A percentile compares a stretch with the other conserved stretches of the same genome.
Conservation (phyloP, 2,113 vertebrate genomes). For the Scophthalmus maximus region DNA sequence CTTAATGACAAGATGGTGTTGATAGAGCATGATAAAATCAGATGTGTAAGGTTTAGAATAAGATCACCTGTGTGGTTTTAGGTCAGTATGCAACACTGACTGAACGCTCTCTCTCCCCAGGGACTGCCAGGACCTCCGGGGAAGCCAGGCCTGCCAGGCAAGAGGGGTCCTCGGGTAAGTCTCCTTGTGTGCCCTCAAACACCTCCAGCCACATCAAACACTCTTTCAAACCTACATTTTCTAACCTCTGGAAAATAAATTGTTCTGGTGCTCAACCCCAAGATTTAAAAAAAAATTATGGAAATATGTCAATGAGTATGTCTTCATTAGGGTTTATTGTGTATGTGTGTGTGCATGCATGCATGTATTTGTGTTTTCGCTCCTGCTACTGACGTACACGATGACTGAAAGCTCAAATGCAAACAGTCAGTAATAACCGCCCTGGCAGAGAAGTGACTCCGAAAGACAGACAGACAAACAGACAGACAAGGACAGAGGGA, state of each 20-base stretch:
- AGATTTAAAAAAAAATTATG: background rate
- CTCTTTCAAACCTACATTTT: background rate
- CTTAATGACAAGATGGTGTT: conserved; percentile 21
- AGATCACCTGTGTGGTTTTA: conserved; percentile 1
- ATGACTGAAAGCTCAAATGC: conserved; percentile 34
- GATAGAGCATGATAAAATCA: conserved; percentile 12
- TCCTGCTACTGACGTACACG: conserved; percentile 22
- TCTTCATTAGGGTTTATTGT: conserved; percentile 21
- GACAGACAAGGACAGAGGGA: conserved; percentile 20
- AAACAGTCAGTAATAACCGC: conserved; percentile 38
- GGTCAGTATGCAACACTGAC: conserved; percentile 32
- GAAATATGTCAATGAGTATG: background rate
- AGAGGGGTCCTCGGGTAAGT: conserved; percentile 93
- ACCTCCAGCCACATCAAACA: conserved; percentile 23
- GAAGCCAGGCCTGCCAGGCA: conserved; percentile 89
- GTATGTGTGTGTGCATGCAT: background rate
- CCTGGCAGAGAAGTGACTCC: conserved; percentile 19
- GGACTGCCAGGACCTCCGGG: conserved; percentile 91
- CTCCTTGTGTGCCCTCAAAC: conserved; percentile 4
- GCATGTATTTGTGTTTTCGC: conserved; percentile 31
- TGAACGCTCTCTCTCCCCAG: conserved; percentile 71
- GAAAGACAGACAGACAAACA: conserved; percentile 1
- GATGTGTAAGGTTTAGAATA: conserved; percentile 11
- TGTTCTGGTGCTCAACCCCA: background rate
- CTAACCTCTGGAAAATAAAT: background rate